Percentiles rank a stretch among this genome's conserved stretches.
phyloP scores from a whole-genome alignment of 2,113 vertebrate genomes.

The Carassius gibelio region DNA sequence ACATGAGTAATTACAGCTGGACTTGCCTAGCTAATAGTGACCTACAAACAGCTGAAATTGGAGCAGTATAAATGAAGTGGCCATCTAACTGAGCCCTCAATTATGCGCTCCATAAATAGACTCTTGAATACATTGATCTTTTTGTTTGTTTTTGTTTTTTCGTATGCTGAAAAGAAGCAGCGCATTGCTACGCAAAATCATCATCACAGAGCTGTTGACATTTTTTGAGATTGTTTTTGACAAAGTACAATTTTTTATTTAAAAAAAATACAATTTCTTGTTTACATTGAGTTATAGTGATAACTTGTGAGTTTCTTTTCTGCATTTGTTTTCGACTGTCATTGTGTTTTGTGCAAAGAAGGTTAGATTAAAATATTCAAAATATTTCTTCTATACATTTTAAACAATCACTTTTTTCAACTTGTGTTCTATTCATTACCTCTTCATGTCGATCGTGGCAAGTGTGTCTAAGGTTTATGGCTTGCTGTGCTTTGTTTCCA shows the following conservation, averaged over 20 bases:
- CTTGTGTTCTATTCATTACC: not conserved
- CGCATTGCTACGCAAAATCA: not conserved
- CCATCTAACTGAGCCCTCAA: slow-evolving; percentile 52
- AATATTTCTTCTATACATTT: not conserved
- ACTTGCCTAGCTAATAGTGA: slow-evolving; percentile 57
- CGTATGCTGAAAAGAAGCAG: slow-evolving; percentile 36
- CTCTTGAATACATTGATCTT: slow-evolving; percentile 34
- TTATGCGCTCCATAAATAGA: slow-evolving; percentile 52
- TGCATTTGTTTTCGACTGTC: too few relatives aligned
- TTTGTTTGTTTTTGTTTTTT: not conserved
- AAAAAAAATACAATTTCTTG: not conserved
- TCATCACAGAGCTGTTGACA: slow-evolving; percentile 1
- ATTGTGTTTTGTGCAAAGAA: not conserved
- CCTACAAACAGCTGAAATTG: slow-evolving; percentile 57
- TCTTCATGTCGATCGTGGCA: not conserved
- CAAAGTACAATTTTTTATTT: not conserved
- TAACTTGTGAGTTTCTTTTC: not conserved
- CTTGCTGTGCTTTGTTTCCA: not conserved
- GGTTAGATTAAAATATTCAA: not conserved
- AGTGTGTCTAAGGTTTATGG: not conserved
- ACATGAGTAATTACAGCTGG: slow-evolving; percentile 58
- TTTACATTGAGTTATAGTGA: too few relatives aligned
- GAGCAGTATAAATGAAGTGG: slow-evolving; percentile 53
- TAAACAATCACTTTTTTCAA: not conserved
- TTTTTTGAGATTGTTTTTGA: not conserved